Evolutionary conservation across 1,140 invertebrate species (phyloP).

Genomic region (Pseudomyrmex sp.): DNA sequence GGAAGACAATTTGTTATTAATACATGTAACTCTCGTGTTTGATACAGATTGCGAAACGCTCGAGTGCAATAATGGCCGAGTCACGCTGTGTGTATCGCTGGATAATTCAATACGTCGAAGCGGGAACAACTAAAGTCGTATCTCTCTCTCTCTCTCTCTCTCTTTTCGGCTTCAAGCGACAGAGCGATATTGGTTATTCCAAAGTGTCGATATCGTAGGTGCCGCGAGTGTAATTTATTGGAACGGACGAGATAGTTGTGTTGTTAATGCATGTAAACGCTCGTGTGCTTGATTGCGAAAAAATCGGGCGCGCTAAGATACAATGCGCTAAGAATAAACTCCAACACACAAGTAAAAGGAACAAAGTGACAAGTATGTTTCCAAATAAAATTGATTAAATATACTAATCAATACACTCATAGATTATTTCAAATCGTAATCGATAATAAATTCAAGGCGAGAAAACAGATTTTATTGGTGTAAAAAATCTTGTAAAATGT

Average conservation of each 20-base stretch:
- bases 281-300: slow-evolving; percentile 28
- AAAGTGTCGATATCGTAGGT: slow-evolving; percentile 50
- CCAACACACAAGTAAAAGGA: not conserved
- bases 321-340: slow-evolving; percentile 8
- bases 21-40: slow-evolving; percentile 10
- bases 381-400: slow-evolving; percentile 8
- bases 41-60: slow-evolving; percentile 32
- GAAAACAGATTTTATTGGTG: no score
- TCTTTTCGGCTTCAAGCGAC: slow-evolving; percentile 32
- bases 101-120: slow-evolving; percentile 45
- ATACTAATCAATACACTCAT: no score
- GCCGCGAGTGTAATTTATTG: slow-evolving; percentile 59
- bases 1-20: slow-evolving; percentile 10
- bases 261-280: slow-evolving; percentile 46
- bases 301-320: slow-evolving; percentile 2
- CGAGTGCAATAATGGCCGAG: slow-evolving; percentile 39
- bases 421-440: no score
- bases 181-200: slow-evolving; percentile 56
- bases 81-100: slow-evolving; percentile 10
- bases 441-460: no score
- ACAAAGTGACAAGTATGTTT: not conserved
- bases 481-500: no score
- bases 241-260: slow-evolving; percentile 40
- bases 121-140: slow-evolving; percentile 22
- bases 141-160: not conserved